Evolutionary conservation across 2,888 invertebrate species (phyloP).

Genomic region (Lasioglossum figueresi): DNA sequence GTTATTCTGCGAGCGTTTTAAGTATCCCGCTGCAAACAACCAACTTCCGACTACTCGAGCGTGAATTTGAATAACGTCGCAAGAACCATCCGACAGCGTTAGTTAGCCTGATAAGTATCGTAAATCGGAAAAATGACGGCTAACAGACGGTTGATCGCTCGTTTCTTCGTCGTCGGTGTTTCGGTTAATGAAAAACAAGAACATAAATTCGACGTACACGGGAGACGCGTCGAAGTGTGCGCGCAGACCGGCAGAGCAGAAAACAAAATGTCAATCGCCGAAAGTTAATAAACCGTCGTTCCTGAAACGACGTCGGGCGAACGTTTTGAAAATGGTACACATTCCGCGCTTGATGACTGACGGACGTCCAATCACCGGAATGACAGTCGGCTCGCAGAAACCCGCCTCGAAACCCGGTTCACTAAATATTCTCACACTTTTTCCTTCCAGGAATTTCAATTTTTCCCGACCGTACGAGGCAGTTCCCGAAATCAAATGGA

Average conservation of each 20-base stretch:
- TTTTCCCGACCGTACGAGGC: constrained; percentile 63
- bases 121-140: background rate
- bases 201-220: constrained; percentile 11
- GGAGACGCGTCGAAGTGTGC: constrained; percentile 1
- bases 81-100: background rate
- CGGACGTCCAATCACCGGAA: constrained; percentile 71
- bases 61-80: constrained; percentile 22
- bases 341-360: constrained; percentile 70
- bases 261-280: constrained; percentile 57
- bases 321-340: constrained; percentile 66
- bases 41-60: constrained; percentile 8
- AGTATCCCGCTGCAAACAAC: background rate
- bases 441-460: constrained; percentile 74
- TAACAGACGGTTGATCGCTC: background rate
- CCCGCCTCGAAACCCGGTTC: constrained; percentile 45
- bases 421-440: constrained; percentile 65
- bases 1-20: constrained; percentile 23
- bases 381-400: constrained; percentile 67
- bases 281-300: constrained; percentile 70
- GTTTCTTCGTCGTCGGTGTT: background rate
- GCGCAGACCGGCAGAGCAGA: constrained; percentile 1
- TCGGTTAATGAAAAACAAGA: background rate
- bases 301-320: constrained; percentile 50
- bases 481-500: constrained; percentile 56
- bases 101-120: background rate